phyloP scores from a whole-genome alignment of 2,888 invertebrate genomes.

The Epistrophella euchroma region DNA sequence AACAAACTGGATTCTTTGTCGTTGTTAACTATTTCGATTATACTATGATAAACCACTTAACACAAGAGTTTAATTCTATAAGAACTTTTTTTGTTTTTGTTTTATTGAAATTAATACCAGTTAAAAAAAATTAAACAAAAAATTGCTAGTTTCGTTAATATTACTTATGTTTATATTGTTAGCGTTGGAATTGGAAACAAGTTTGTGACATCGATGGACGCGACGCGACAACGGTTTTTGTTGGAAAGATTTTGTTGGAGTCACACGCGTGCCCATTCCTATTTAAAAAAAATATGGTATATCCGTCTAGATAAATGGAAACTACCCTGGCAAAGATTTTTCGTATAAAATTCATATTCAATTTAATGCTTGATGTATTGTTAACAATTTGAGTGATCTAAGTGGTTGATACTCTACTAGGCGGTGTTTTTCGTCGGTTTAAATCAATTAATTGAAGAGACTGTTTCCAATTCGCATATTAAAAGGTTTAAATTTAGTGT shows the following conservation, averaged over 20 bases:
- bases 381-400: conserved; percentile 45
- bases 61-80: conserved; percentile 29
- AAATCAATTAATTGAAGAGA: not conserved
- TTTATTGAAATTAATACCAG: conserved; percentile 38
- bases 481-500: not conserved
- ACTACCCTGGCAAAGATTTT: conserved; percentile 61
- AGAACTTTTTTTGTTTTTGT: conserved; percentile 19
- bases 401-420: conserved; percentile 48
- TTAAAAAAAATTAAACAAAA: conserved; percentile 24
- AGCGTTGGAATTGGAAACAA: conserved; percentile 57
- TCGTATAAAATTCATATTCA: conserved; percentile 78
- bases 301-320: conserved; percentile 20
- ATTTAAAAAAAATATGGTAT: conserved; percentile 17
- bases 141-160: conserved; percentile 50
- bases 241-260: conserved; percentile 23
- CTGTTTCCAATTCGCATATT: not conserved
- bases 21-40: conserved; percentile 57
- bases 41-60: conserved; percentile 53
- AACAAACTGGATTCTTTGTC: conserved; percentile 73
- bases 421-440: conserved; percentile 23
- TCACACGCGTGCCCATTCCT: conserved; percentile 57
- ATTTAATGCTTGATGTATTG: conserved; percentile 46
- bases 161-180: conserved; percentile 43
- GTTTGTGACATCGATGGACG: conserved; percentile 46
- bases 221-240: conserved; percentile 4